These are phyloP conservation scores for Microctenopoma stevenorrisi DNA, from an alignment of 2,797 vertebrate species.

Conservation along the genomic window DNA sequence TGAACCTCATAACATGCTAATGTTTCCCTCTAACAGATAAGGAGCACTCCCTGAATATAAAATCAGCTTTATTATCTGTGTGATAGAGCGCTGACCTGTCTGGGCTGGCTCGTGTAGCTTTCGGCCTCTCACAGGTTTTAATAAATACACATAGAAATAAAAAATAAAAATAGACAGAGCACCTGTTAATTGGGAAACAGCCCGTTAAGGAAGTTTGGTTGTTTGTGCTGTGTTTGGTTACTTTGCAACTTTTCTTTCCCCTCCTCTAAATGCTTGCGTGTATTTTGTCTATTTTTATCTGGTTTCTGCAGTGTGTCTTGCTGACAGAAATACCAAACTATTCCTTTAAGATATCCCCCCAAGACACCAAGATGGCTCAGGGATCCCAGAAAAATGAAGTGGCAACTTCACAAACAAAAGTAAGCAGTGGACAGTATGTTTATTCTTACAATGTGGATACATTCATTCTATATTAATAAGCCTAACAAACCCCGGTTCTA, in stretches of 20 bases:
- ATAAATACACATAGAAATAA: background rate
- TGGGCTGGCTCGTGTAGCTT: background rate
- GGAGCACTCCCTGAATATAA: background rate
- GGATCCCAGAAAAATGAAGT: background rate
- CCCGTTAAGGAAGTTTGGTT: background rate
- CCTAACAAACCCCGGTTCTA: constrained; percentile 17
- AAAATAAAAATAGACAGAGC: background rate
- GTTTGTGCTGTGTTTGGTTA: no score
- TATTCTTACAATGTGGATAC: background rate
- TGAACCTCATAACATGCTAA: background rate
- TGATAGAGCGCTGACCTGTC: background rate
- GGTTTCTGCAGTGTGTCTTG: no score
- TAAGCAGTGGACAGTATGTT: background rate
- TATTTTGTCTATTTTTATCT: no score
- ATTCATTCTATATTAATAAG: background rate
- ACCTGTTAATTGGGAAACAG: background rate
- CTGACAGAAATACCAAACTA: no score
- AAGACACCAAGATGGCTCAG: no score
- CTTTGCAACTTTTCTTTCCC: no score
- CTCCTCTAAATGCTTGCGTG: no score
- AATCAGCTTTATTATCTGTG: constrained; percentile 1
- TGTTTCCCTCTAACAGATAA: background rate
- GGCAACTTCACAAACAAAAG: background rate
- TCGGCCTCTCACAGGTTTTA: background rate
- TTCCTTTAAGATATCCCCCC: no score